Percentiles rank a stretch among this genome's conserved stretches.
Conservation (phyloP, 2,113 vertebrate genomes). For the Heterocephalus glaber region DNA sequence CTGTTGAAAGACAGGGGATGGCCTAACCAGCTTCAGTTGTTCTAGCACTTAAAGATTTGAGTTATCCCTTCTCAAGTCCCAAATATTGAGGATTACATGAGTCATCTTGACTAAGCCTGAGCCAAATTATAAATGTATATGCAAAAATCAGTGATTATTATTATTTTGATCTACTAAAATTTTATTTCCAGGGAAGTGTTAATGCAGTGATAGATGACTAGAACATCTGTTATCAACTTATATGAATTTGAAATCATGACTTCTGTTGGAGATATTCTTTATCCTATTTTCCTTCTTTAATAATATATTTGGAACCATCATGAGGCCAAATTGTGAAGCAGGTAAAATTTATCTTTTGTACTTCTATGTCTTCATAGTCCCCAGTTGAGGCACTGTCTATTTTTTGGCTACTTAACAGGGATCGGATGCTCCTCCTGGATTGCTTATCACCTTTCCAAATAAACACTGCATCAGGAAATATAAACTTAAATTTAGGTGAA, state of each 20-base stretch:
- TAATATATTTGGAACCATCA: neutral
- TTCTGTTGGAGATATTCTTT: neutral
- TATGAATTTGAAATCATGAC: neutral
- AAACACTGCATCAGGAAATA: neutral
- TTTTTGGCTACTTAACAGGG: neutral
- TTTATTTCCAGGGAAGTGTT: neutral
- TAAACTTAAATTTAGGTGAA: neutral
- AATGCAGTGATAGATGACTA: neutral
- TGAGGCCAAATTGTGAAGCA: neutral
- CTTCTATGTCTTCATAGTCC: neutral
- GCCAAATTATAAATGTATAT: neutral
- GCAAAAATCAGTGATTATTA: neutral
- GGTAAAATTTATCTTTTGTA: neutral
- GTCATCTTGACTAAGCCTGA: neutral
- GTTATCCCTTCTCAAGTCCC: neutral
- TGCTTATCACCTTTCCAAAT: neutral
- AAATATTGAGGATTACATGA: neutral
- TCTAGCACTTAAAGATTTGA: neutral
- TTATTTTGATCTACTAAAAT: neutral
- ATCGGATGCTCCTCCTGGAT: neutral
- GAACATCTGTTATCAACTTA: neutral
- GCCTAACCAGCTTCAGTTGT: neutral
- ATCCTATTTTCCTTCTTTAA: neutral
- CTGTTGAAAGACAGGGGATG: neutral
- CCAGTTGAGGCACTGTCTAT: neutral